A percentile compares a stretch with the other conserved stretches of the same genome.
Conservation (phyloP, 2,113 vertebrate genomes). For the Eulacestoma nigropectus region DNA sequence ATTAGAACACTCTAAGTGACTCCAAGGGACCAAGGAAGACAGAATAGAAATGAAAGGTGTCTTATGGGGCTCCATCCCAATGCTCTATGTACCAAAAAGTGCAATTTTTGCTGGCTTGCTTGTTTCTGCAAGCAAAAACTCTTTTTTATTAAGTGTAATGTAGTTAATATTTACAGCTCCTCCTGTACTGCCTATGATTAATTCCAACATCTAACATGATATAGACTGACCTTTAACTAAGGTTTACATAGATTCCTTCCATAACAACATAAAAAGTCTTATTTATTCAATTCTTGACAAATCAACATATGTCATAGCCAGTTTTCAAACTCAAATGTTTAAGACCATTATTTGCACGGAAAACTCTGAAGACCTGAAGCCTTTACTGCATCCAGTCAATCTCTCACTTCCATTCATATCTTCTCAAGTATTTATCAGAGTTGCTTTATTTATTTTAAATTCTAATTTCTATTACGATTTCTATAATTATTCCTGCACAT, state of each 20-base stretch:
- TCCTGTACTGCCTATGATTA: background rate
- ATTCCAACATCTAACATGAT: background rate
- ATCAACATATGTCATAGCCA: background rate
- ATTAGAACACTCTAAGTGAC: background rate
- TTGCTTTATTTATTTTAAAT: background rate
- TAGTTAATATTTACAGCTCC: background rate
- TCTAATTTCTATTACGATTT: background rate
- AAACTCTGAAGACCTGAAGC: background rate
- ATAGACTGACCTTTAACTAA: background rate
- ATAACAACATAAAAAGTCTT: background rate
- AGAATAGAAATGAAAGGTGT: background rate
- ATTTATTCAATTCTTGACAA: background rate
- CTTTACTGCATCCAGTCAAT: background rate
- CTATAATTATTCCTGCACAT: background rate
- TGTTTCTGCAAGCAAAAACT: background rate
- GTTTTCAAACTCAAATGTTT: background rate
- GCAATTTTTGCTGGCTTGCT: background rate
- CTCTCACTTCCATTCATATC: background rate
- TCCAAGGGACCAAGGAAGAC: background rate
- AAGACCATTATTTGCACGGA: background rate
- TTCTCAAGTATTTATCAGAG: background rate
- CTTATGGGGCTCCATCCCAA: background rate
- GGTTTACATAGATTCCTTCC: background rate
- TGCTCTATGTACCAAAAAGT: background rate
- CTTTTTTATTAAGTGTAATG: background rate